These are phyloP conservation scores for Barbus barbus DNA, from an alignment of 2,113 vertebrate species.

Conservation along the genomic window DNA sequence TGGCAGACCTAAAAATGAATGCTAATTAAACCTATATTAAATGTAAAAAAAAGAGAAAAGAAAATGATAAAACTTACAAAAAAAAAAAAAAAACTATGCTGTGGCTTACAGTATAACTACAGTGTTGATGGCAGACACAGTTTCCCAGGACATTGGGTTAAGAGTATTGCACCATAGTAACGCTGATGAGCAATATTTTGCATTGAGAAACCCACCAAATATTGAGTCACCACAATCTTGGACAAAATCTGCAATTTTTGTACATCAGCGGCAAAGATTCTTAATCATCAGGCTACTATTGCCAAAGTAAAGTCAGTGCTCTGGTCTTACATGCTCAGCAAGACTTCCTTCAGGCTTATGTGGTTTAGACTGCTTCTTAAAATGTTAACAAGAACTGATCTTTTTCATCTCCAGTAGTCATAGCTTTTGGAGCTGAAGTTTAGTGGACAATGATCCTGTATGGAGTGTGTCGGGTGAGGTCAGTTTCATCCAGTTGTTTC, in stretches of 20 bases:
- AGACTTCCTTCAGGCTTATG: conserved; percentile 12
- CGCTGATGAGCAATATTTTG: conserved; percentile 12
- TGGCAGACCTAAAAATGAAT: too few species aligned
- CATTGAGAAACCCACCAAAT: neutral
- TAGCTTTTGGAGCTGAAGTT: neutral
- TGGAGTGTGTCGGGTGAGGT: neutral
- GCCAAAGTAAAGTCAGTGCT: conserved; percentile 12
- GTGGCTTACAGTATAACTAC: neutral
- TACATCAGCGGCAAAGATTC: conserved; percentile 23
- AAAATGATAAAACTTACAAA: neutral
- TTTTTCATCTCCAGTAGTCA: conserved; percentile 4
- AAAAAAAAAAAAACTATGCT: neutral
- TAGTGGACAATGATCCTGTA: neutral
- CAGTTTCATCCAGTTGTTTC: conserved; percentile 7
- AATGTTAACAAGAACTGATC: conserved; percentile 4
- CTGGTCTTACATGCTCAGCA: conserved; percentile 5
- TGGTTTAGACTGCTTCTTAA: conserved; percentile 13
- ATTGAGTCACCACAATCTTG: conserved; percentile 3
- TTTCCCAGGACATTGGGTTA: neutral
- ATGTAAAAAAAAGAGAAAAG: neutral
- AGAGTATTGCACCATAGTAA: neutral
- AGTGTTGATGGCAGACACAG: neutral
- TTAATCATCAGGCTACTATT: conserved; percentile 15
- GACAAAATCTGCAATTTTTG: conserved; percentile 7
- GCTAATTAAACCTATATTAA: neutral